Conservation (phyloP, 2,888 invertebrate species). For the Crocallis elinguaria region DNA sequence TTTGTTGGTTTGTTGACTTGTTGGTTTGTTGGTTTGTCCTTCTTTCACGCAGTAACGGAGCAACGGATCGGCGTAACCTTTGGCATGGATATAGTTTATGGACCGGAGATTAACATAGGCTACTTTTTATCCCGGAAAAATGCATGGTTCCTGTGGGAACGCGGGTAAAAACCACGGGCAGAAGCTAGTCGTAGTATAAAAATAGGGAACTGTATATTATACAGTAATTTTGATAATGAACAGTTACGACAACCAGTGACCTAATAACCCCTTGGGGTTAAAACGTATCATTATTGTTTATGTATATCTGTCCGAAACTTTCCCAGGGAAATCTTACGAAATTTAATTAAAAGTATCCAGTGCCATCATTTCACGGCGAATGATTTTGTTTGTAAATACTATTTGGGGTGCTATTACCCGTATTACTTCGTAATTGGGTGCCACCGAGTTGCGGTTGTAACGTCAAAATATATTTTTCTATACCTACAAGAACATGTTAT, state of each 20-base stretch:
- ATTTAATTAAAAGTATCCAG: constrained; percentile 36
- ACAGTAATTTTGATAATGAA: constrained; percentile 13
- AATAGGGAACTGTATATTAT: not conserved
- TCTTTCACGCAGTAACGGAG: too few species aligned
- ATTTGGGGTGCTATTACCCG: constrained; percentile 35
- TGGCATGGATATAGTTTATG: too few species aligned
- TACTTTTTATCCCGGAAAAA: too few species aligned
- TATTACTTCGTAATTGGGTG: constrained; percentile 33
- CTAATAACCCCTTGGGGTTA: constrained; percentile 20
- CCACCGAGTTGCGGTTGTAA: constrained; percentile 4
- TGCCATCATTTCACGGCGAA: constrained; percentile 45
- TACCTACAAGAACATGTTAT: too few species aligned
- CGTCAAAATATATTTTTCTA: too few species aligned
- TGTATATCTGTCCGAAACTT: constrained; percentile 27
- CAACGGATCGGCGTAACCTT: too few species aligned
- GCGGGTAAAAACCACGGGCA: too few species aligned
- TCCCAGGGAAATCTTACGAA: constrained; percentile 46
- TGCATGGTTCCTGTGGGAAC: too few species aligned
- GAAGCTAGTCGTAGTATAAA: not conserved
- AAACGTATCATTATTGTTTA: constrained; percentile 13
- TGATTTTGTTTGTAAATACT: constrained; percentile 38
- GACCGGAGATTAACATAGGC: too few species aligned
- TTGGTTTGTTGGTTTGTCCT: too few species aligned
- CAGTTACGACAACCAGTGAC: constrained; percentile 21
- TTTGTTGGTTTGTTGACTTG: too few species aligned